Evolutionary conservation across 2,888 invertebrate genomes (phyloP).

Genomic region (Danaus chrysippus): DNA sequence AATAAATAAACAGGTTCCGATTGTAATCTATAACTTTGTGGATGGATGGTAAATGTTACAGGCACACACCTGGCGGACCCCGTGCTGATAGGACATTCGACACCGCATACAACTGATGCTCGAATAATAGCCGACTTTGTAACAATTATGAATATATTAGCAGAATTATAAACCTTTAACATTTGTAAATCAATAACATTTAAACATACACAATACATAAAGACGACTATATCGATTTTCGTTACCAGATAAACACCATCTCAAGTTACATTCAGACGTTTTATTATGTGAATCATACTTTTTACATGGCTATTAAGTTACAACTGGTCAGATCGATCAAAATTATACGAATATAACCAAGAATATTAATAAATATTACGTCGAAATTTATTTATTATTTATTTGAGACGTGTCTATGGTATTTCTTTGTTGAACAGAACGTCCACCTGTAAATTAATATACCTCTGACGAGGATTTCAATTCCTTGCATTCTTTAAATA

Average conservation of each 20-base stretch:
- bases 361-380: not conserved
- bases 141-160: constrained; percentile 38
- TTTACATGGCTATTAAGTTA: constrained; percentile 10
- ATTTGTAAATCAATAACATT: constrained; percentile 29
- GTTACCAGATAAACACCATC: constrained; percentile 17
- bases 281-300: constrained; percentile 20
- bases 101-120: constrained; percentile 35
- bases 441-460: constrained; percentile 32
- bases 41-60: constrained; percentile 68
- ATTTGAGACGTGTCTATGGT: not conserved
- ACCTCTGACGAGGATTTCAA: constrained; percentile 39
- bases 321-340: not conserved
- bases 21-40: constrained; percentile 74
- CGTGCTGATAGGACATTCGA: constrained; percentile 57
- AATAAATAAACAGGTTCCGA: constrained; percentile 76
- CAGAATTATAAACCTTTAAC: constrained; percentile 32
- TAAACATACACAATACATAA: constrained; percentile 19
- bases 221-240: constrained; percentile 20
- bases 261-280: constrained; percentile 25
- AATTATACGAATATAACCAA: not conserved
- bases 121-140: constrained; percentile 29
- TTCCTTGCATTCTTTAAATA: constrained; percentile 44
- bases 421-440: constrained; percentile 25
- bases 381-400: not conserved
- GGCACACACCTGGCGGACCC: constrained; percentile 68